These are phyloP conservation scores for Phenganax subtilis DNA, from an alignment of 92 coral and sea anemone species.

Conservation along the genomic window DNA sequence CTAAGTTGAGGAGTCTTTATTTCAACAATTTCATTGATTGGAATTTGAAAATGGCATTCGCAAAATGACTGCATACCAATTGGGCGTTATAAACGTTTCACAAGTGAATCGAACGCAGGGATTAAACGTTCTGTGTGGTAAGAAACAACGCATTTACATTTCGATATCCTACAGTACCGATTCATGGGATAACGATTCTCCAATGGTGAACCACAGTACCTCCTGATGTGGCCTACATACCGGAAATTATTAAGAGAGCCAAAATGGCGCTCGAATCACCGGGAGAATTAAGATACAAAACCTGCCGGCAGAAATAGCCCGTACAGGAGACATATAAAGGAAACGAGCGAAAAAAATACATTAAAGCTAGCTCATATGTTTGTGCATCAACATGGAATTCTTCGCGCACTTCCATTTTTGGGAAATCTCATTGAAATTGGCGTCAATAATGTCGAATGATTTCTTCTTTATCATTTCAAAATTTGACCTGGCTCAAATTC, in stretches of 20 bases:
- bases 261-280: slow-evolving; percentile 1
- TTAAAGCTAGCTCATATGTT: not conserved
- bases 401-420: not conserved
- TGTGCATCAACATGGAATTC: not conserved
- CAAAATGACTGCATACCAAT: not conserved
- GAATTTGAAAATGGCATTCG: too few species aligned
- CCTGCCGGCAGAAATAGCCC: slow-evolving; percentile 6
- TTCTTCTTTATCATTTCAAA: not conserved
- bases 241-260: slow-evolving; percentile 30
- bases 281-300: slow-evolving; percentile 1
- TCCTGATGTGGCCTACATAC: slow-evolving; percentile 16
- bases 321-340: not conserved
- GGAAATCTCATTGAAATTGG: not conserved
- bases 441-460: slow-evolving; percentile 1
- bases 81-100: too few species aligned
- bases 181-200: not conserved
- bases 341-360: not conserved
- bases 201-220: not conserved
- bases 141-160: not conserved
- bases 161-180: too few species aligned
- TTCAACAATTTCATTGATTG: too few species aligned
- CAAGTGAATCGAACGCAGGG: too few species aligned
- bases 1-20: too few species aligned
- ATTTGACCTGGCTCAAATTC: not conserved
- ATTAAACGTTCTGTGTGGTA: slow-evolving; percentile 1